Evolutionary conservation across 2,888 invertebrate genomes (phyloP).

Genomic region (Iphiclides podalirius): DNA sequence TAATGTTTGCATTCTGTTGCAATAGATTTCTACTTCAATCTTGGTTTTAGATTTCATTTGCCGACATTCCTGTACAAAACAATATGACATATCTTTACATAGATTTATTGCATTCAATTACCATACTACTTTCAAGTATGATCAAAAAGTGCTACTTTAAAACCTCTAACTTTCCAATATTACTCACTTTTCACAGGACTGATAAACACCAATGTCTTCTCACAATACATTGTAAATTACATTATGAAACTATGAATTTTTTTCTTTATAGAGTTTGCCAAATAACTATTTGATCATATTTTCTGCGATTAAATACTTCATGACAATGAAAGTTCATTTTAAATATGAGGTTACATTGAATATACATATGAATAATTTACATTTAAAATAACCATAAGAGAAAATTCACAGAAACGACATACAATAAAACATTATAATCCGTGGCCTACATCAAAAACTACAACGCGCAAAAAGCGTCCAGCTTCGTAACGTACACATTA

Average conservation of each 20-base stretch:
- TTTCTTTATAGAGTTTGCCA: constrained; percentile 13
- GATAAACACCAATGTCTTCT: constrained; percentile 9
- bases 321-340: constrained; percentile 53
- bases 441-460: constrained; percentile 67
- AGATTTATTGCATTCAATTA: constrained; percentile 71
- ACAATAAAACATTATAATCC: constrained; percentile 59
- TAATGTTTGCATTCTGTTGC: constrained; percentile 14
- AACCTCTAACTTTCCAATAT: constrained; percentile 35
- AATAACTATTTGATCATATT: constrained; percentile 31
- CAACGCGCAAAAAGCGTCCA: constrained; percentile 76
- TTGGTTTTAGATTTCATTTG: constrained; percentile 5
- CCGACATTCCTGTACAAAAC: constrained; percentile 40
- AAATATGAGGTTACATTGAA: constrained; percentile 55
- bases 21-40: background rate
- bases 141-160: constrained; percentile 66
- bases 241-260: constrained; percentile 7
- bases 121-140: constrained; percentile 66
- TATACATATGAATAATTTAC: constrained; percentile 66
- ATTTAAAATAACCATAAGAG: constrained; percentile 62
- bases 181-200: constrained; percentile 18
- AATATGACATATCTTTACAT: constrained; percentile 46
- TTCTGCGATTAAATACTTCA: constrained; percentile 41
- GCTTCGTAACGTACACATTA: constrained; percentile 53
- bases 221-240: constrained; percentile 9
- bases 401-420: constrained; percentile 64